Conservation (phyloP, 2,797 vertebrate genomes). For the Manis pentadactyla region DNA sequence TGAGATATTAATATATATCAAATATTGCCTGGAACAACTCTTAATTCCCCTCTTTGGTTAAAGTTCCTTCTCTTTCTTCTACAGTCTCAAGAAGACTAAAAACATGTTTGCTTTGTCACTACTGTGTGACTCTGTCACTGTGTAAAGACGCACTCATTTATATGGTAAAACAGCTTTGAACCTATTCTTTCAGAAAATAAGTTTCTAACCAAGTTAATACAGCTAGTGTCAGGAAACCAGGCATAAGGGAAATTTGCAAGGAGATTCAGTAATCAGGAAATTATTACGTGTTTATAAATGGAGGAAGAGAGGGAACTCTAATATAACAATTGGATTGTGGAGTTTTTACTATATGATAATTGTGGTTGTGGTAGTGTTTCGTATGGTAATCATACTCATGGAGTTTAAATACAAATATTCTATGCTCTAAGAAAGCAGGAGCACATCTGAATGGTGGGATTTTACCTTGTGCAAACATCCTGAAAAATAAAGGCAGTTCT, state of each 20-base stretch:
- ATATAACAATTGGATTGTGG: neutral
- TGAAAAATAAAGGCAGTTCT: neutral
- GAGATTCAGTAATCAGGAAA: neutral
- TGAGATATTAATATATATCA: neutral
- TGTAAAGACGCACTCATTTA: neutral
- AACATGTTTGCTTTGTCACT: neutral
- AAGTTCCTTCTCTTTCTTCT: neutral
- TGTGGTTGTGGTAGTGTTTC: neutral
- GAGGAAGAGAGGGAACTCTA: neutral
- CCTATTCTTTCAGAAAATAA: neutral
- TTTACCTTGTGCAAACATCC: neutral
- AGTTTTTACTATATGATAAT: neutral
- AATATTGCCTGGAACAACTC: neutral
- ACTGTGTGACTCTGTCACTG: neutral
- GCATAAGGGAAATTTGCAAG: neutral
- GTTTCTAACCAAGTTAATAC: neutral
- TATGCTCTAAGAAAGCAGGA: neutral
- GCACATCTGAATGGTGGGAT: neutral
- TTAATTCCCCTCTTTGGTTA: neutral
- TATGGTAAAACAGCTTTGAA: neutral
- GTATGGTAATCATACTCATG: neutral
- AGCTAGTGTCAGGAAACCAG: neutral
- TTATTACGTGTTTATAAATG: neutral
- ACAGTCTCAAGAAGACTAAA: neutral
- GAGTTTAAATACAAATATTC: neutral